phyloP scores from a whole-genome alignment of 2,113 vertebrate genomes.

The Alethe diademata region DNA sequence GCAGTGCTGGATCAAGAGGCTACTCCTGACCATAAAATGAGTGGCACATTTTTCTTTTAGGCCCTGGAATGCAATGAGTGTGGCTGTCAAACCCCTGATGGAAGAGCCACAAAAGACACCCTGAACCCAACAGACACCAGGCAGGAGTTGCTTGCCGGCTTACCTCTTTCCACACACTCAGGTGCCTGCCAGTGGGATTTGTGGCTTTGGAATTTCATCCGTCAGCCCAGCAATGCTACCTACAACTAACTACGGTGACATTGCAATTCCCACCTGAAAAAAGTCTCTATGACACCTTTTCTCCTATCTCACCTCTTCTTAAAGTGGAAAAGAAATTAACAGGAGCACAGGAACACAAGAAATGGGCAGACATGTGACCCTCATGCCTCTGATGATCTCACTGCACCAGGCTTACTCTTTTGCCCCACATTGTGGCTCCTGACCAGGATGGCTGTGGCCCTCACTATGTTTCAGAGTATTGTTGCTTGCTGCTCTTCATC shows the following conservation, averaged over 20 bases:
- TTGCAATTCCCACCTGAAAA: not conserved
- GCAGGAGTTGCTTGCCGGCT: not conserved
- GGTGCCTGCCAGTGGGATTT: not conserved
- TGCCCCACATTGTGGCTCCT: not conserved
- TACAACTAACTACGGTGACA: not conserved
- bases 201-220: not conserved
- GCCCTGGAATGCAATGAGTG: not conserved
- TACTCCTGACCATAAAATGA: not conserved
- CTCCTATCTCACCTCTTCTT: not conserved
- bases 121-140: rapidly evolving
- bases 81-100: not conserved
- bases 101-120: not conserved
- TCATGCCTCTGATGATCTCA: not conserved
- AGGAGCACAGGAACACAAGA: not conserved
- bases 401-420: not conserved
- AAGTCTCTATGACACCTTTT: not conserved
- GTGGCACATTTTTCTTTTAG: not conserved
- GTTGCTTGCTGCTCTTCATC: not conserved
- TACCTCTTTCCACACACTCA: not conserved
- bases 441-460: not conserved
- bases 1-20: not conserved
- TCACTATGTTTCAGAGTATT: not conserved
- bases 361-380: rapidly evolving
- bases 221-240: not conserved
- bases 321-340: not conserved